Evolutionary conservation across 2,113 vertebrate genomes (phyloP).

Genomic region (Rhinolophus sinicus): DNA sequence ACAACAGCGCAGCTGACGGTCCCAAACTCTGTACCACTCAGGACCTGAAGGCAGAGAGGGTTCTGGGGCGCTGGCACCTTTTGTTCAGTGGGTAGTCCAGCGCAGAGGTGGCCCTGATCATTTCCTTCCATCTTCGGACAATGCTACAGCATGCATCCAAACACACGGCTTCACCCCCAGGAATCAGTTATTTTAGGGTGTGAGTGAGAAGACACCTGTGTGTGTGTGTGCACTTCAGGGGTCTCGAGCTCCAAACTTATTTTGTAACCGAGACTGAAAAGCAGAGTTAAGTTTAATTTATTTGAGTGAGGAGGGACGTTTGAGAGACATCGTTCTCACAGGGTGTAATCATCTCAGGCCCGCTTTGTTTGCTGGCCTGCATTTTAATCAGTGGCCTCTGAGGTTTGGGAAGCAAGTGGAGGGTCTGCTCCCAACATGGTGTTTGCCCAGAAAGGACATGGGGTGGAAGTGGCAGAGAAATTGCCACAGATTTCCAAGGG

Average conservation of each 20-base stretch:
- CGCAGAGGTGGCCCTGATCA: rapidly evolving
- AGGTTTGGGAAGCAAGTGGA: neutral
- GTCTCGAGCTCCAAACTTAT: neutral
- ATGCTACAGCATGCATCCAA: rapidly evolving
- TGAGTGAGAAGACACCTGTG: neutral
- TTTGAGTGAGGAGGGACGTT: neutral
- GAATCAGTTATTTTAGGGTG: neutral
- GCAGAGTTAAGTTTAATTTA: neutral
- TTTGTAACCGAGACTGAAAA: neutral
- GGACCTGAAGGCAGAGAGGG: neutral
- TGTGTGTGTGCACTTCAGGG: neutral
- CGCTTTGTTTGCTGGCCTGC: constrained; percentile 41
- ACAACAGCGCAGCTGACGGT: neutral
- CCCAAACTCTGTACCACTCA: neutral
- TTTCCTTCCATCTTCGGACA: neutral
- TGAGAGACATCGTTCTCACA: neutral
- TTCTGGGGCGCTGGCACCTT: neutral
- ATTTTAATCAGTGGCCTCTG: constrained; percentile 45
- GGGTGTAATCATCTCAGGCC: neutral
- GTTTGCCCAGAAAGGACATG: neutral
- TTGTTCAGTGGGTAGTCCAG: neutral
- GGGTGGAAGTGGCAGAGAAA: neutral
- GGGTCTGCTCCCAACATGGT: neutral
- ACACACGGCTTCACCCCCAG: neutral
- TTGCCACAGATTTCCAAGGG: neutral